Conservation (phyloP, 2,113 vertebrate genomes). For the Spizaetus ornatus region DNA sequence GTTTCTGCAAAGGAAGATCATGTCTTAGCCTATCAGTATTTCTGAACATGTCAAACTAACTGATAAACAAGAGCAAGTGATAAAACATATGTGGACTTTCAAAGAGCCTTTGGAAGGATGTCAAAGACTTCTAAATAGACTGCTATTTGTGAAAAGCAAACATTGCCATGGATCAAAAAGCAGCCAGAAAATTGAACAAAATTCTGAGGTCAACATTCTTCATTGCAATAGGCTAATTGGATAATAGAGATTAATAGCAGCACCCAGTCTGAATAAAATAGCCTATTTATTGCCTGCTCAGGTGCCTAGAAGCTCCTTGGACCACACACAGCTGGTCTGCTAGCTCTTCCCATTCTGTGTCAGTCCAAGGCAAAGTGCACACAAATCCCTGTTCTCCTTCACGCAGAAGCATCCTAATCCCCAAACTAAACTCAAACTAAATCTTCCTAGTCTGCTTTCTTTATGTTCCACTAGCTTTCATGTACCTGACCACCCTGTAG, state of each 20-base stretch:
- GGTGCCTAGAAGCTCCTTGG: background rate
- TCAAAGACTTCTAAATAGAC: background rate
- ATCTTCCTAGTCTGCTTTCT: background rate
- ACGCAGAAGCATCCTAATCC: background rate
- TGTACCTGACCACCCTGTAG: background rate
- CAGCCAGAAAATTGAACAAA: background rate
- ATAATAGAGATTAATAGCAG: background rate
- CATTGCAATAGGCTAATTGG: background rate
- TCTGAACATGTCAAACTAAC: conserved; percentile 14
- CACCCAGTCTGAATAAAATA: background rate
- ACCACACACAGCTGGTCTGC: background rate
- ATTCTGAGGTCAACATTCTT: background rate
- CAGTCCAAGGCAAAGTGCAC: background rate
- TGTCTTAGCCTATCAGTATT: background rate
- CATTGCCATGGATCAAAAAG: background rate
- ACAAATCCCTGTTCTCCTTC: background rate
- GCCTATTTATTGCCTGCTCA: background rate
- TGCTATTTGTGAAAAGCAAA: background rate
- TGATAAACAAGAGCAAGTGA: conserved; percentile 8
- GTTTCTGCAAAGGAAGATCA: conserved; percentile 31
- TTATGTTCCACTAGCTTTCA: background rate
- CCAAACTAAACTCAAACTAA: background rate
- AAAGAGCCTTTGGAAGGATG: background rate
- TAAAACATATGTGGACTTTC: background rate
- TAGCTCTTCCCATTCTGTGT: background rate